Conservation (phyloP, 1,140 invertebrate genomes). For the Belonocnema kinseyi region DNA sequence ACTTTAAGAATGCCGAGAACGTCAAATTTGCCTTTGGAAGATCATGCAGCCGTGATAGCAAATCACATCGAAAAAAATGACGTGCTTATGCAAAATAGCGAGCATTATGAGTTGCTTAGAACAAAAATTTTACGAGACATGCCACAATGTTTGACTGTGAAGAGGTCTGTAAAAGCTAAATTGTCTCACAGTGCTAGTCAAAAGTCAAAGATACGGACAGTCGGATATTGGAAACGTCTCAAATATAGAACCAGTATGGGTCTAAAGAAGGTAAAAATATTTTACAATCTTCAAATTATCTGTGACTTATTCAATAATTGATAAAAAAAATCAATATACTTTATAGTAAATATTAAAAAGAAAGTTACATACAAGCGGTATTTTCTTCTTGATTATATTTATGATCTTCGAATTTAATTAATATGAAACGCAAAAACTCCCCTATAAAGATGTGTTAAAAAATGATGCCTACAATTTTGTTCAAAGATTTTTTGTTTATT, state of each 20-base stretch:
- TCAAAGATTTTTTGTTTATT: no score
- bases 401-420: no score
- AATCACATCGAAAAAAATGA: conserved; percentile 78
- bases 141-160: conserved; percentile 80
- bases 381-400: no score
- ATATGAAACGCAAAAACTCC: no score
- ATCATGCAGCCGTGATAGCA: conserved; percentile 76
- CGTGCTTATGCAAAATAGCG: conserved; percentile 79
- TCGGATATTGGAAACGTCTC: conserved; percentile 76
- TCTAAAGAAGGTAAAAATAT: conserved; percentile 65
- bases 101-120: conserved; percentile 76
- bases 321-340: conserved; percentile 6
- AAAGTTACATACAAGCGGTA: neutral
- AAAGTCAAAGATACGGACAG: conserved; percentile 72
- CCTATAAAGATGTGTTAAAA: no score
- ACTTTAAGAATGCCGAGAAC: neutral
- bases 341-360: conserved; percentile 34
- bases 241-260: conserved; percentile 76
- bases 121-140: conserved; percentile 79
- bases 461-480: no score
- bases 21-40: conserved; percentile 46
- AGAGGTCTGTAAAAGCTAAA: conserved; percentile 78
- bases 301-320: neutral
- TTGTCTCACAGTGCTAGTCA: conserved; percentile 77
- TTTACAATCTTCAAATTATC: conserved; percentile 7